These are phyloP conservation scores for Tupaia chinensis DNA, from an alignment of 2,113 vertebrate genomes.

Conservation along the genomic window DNA sequence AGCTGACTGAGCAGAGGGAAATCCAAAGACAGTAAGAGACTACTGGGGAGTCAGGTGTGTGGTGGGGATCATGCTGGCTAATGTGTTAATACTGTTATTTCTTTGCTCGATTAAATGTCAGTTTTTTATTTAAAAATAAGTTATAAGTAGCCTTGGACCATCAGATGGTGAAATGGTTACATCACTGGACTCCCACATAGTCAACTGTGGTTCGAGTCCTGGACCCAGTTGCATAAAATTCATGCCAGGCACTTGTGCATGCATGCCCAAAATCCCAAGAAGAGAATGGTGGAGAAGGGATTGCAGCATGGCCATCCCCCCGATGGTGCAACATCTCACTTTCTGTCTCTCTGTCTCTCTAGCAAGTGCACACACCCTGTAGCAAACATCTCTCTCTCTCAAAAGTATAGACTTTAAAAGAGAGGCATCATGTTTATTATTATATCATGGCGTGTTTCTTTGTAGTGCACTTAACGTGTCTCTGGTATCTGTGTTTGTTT, in stretches of 20 bases:
- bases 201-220: too few relatives aligned
- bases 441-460: not conserved
- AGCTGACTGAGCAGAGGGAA: not conserved
- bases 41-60: not conserved
- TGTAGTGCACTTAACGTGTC: not conserved
- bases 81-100: constrained; percentile 48
- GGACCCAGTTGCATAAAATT: too few relatives aligned
- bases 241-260: too few relatives aligned
- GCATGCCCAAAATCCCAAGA: too few relatives aligned
- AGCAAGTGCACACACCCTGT: too few relatives aligned
- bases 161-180: too few relatives aligned
- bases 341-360: too few relatives aligned
- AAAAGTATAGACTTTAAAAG: not conserved
- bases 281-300: too few relatives aligned
- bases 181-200: too few relatives aligned
- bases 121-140: constrained; percentile 63
- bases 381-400: too few relatives aligned
- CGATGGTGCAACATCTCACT: too few relatives aligned
- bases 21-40: constrained; percentile 2
- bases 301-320: too few relatives aligned
- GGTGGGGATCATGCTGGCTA: constrained; percentile 10
- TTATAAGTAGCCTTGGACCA: not conserved
- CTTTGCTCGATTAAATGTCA: constrained; percentile 45
- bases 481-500: not conserved
- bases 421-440: not conserved